phyloP scores from a whole-genome alignment of 2,797 vertebrate species.

The Xenops minutus region DNA sequence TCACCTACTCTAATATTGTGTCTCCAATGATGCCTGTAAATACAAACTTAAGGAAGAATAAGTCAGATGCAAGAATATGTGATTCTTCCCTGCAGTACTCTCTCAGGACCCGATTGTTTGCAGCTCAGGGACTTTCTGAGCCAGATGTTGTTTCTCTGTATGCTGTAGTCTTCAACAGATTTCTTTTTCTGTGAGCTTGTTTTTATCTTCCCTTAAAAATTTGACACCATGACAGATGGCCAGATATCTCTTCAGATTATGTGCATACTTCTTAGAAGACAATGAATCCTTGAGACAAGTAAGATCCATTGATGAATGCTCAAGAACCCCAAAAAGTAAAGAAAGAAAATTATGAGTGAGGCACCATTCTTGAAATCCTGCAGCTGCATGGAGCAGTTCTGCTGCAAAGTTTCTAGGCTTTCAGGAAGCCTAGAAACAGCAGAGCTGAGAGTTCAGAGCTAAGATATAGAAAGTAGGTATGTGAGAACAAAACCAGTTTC shows the following conservation, averaged over 20 bases:
- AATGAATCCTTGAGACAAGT: neutral
- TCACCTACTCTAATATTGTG: neutral
- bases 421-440: neutral
- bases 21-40: neutral
- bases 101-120: slow-evolving; percentile 1
- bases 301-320: neutral
- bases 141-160: slow-evolving; percentile 4
- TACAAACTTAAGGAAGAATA: neutral
- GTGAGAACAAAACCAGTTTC: neutral
- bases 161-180: neutral
- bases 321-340: neutral
- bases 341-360: neutral
- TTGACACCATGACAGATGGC: slow-evolving; percentile 1
- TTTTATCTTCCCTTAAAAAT: slow-evolving; percentile 18
- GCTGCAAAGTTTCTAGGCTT: neutral
- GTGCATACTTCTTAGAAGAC: slow-evolving; percentile 8
- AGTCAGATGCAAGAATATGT: neutral
- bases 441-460: neutral
- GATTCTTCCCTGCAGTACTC: neutral
- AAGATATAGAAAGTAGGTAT: neutral
- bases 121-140: neutral
- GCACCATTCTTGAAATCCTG: neutral
- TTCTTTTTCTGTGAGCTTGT: neutral
- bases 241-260: neutral
- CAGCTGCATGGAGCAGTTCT: neutral